Percentiles rank a stretch among this genome's conserved stretches.
phyloP scores from a whole-genome alignment of 37 sponge, comb jelly and placozoan species.

The Cliona cf. orientalis region DNA sequence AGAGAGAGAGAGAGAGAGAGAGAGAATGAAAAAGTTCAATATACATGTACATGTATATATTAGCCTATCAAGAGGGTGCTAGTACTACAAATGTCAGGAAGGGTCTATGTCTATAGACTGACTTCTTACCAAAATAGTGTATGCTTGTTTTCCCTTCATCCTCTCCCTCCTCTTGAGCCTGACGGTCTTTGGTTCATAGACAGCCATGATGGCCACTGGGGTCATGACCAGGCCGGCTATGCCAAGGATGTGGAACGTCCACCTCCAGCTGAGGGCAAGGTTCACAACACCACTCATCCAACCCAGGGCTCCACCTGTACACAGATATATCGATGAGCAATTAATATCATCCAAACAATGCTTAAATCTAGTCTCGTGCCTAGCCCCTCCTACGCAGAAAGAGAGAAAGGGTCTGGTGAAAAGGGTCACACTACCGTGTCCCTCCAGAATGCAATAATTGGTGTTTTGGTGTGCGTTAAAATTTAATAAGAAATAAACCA shows the following conservation, averaged over 20 bases:
- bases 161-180: slow-evolving; percentile 49
- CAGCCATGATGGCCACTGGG: slow-evolving; percentile 53
- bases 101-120: not conserved
- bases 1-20: no score
- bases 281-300: slow-evolving; percentile 74
- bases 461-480: no score
- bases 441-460: no score
- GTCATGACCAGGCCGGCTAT: slow-evolving; percentile 64
- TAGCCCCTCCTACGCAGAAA: no score
- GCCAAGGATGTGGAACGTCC: slow-evolving; percentile 83
- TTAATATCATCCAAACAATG: no score
- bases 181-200: slow-evolving; percentile 77
- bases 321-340: not conserved
- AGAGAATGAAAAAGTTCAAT: no score
- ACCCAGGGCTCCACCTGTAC: slow-evolving; percentile 75
- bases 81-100: not conserved
- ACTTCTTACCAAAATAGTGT: slow-evolving; percentile 54
- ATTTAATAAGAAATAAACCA: no score
- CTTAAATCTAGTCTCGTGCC: no score
- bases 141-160: slow-evolving; percentile 42
- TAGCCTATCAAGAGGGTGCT: not conserved
- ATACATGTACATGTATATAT: no score
- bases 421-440: no score
- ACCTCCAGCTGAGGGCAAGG: slow-evolving; percentile 68
- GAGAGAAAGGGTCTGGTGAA: no score